Conservation (phyloP, 1,140 invertebrate species). For the Drosophila insularis region DNA sequence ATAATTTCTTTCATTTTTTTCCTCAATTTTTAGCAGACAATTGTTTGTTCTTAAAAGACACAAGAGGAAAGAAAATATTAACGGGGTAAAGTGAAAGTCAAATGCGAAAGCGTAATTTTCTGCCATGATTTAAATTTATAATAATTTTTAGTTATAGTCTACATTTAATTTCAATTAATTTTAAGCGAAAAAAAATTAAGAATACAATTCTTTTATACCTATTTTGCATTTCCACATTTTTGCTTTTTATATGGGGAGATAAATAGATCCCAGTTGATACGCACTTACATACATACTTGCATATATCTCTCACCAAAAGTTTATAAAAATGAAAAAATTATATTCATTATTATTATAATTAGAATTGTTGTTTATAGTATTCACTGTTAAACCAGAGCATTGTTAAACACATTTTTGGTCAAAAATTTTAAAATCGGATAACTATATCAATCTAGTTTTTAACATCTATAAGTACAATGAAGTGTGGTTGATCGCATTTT, state of each 20-base stretch:
- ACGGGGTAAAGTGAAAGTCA: background rate
- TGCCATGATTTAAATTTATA: slow-evolving; percentile 6
- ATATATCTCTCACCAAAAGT: background rate
- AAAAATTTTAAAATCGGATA: slow-evolving; percentile 7
- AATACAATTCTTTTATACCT: slow-evolving; percentile 25
- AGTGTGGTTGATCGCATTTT: slow-evolving; percentile 14
- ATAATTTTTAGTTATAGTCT: slow-evolving; percentile 7
- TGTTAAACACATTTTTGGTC: slow-evolving; percentile 26
- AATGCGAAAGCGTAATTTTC: background rate
- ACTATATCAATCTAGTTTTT: slow-evolving; percentile 10
- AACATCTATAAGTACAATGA: background rate
- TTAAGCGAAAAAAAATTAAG: background rate
- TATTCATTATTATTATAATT: slow-evolving; percentile 21
- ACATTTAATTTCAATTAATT: slow-evolving; percentile 4
- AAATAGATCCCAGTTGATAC: background rate
- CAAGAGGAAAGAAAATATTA: background rate
- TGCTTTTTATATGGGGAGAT: slow-evolving; percentile 3
- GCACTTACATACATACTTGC: background rate
- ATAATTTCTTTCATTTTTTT: slow-evolving; percentile 1
- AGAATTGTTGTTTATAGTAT: slow-evolving; percentile 41
- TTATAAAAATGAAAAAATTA: background rate
- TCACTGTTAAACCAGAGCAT: slow-evolving; percentile 5
- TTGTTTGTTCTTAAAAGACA: slow-evolving; percentile 3
- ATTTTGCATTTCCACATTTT: slow-evolving; percentile 14
- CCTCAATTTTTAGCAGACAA: background rate